These are phyloP conservation scores for Buceros bicornis DNA, from an alignment of 2,797 vertebrate genomes.

Conservation along the genomic window DNA sequence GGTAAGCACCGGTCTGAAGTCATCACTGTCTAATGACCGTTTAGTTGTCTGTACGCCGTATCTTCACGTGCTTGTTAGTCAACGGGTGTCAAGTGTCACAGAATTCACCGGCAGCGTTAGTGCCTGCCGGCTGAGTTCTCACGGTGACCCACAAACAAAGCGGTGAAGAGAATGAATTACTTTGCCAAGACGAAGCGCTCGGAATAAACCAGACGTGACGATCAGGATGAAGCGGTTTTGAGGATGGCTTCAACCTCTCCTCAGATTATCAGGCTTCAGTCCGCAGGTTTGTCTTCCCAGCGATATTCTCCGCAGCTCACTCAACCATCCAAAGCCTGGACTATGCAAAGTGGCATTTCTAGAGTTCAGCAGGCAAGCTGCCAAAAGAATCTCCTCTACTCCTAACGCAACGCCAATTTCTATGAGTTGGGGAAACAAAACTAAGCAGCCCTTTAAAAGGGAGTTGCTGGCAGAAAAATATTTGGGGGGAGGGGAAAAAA, in stretches of 20 bases:
- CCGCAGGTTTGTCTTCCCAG: not conserved
- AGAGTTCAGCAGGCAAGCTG: conserved; percentile 49
- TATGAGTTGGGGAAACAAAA: conserved; percentile 2
- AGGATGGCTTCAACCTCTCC: not conserved
- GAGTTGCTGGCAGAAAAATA: conserved; percentile 9
- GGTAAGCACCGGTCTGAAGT: not conserved
- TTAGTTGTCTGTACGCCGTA: not conserved
- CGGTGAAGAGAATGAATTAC: not conserved
- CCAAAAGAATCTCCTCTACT: conserved; percentile 52
- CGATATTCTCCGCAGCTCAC: not conserved
- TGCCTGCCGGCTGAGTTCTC: not conserved
- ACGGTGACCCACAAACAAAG: not conserved
- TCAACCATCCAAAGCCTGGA: conserved; percentile 3
- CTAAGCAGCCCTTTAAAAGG: not conserved
- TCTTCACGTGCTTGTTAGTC: not conserved
- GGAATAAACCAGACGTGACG: not conserved
- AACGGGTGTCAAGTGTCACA: not conserved
- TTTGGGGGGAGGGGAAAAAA: too few species aligned
- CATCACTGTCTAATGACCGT: not conserved
- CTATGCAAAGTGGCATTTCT: conserved; percentile 54
- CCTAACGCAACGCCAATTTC: not conserved
- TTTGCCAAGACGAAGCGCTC: not conserved
- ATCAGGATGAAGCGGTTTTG: not conserved
- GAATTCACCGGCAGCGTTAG: not conserved
- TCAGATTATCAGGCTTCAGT: not conserved